Conservation (phyloP, 2,888 invertebrate species). For the Beris chalybata region DNA sequence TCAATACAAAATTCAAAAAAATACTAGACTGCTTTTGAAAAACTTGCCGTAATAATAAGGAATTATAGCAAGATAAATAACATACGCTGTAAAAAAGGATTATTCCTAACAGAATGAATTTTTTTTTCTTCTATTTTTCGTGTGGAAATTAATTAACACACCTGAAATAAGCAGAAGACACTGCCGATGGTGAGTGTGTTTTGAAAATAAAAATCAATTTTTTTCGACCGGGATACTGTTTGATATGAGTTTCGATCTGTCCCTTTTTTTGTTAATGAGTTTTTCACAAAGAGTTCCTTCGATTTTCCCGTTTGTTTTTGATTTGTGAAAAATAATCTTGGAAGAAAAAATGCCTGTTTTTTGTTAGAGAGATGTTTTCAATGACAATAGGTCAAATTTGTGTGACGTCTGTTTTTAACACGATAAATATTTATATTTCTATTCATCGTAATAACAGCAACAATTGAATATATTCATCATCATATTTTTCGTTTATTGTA, state of each 20-base stretch:
- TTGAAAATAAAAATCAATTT: constrained; percentile 2
- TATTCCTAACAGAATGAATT: neutral
- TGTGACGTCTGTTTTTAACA: too few relatives aligned
- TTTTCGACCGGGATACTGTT: constrained; percentile 1
- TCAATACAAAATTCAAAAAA: constrained; percentile 1
- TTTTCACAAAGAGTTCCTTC: neutral
- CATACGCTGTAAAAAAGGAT: neutral
- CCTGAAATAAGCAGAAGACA: constrained; percentile 49
- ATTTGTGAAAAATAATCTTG: too few relatives aligned
- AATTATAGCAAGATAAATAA: too few relatives aligned
- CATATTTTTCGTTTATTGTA: too few relatives aligned
- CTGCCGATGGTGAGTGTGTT: constrained; percentile 48
- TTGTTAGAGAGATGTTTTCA: too few relatives aligned
- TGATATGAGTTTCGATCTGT: constrained; percentile 7
- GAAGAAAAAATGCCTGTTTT: too few relatives aligned
- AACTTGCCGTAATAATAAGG: neutral
- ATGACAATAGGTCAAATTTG: too few relatives aligned
- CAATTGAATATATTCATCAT: too few relatives aligned
- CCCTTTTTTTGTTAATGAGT: constrained; percentile 5
- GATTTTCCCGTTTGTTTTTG: too few relatives aligned
- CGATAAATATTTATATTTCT: too few relatives aligned
- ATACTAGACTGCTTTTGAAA: neutral
- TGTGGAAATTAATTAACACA: constrained; percentile 13
- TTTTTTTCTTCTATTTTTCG: constrained; percentile 33
- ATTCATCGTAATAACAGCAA: too few relatives aligned